Evolutionary conservation across 2,888 invertebrate species (phyloP), one percentile per base, ranked within the genome.

Genomic region (Spisula solida): DNA sequence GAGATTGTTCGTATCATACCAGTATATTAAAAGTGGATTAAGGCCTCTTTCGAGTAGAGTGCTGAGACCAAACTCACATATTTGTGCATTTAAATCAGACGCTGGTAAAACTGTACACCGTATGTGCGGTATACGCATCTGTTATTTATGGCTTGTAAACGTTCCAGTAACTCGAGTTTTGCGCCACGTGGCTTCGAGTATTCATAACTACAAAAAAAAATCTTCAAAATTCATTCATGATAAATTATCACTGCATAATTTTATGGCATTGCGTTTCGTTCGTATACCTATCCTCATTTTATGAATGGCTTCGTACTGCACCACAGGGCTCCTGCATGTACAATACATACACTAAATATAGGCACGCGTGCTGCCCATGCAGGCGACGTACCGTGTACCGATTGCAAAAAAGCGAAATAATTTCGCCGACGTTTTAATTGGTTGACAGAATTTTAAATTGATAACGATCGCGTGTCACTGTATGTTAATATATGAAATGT

Each of bases 201-300:
- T 75, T 75, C 34, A 75, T 31, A 34, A 75, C 14, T 75, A 75
- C 16, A 14, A 34, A 75, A 75, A n/a, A 25, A 75, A 34, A 75
- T 34, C 75, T 75, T 31, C 29, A 75, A 31, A n/a, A 31, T 75
- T 75, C 34, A 75, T 75, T 75, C 75, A 75, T 75, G 31, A 75
- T 75, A 75, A 75, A 31, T 75, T 18, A 34, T 75, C 34, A 75
- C 75, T 75, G 75, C 75, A 75, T 75, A 75, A 75, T 75, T 75
- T 75, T 75, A 75, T 70, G 25, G 31, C 41, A 41, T 2, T 41
- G 41, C 2, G 2, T 41, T 41, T 41, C 41, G 29, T 75, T 75
- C 75, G 25, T 75, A 1, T 75, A 31, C 75, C 75, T 16, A 75
- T 75, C 75, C 75, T 34, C n/a, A 14, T 75, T 75, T 75, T 75